phyloP scores from a whole-genome alignment of 1,140 invertebrate species.

The Zaprionus africanus region DNA sequence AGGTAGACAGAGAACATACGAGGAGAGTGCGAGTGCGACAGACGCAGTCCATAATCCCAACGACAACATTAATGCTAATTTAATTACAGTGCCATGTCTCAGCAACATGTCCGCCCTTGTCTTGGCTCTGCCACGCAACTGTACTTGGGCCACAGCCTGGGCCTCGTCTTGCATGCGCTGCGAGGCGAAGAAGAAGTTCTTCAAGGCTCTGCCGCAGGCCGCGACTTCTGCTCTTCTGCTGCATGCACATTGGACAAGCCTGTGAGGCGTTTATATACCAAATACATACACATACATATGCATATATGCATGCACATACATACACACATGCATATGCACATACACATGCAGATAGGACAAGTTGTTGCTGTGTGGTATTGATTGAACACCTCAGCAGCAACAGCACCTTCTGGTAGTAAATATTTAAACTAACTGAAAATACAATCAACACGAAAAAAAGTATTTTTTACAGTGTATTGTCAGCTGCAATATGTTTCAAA shows the following conservation, averaged over 20 bases:
- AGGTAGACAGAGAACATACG: background rate
- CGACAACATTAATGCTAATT: conserved; percentile 69
- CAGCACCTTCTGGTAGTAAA: too few relatives aligned
- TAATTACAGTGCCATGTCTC: conserved; percentile 69
- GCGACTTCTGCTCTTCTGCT: background rate
- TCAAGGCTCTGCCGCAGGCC: conserved; percentile 19
- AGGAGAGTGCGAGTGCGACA: conserved; percentile 36
- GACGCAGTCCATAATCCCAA: conserved; percentile 48
- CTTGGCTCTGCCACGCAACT: conserved; percentile 5
- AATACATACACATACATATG: too few relatives aligned
- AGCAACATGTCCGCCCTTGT: conserved; percentile 26
- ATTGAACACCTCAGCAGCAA: too few relatives aligned
- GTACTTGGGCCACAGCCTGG: conserved; percentile 21
- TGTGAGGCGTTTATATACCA: background rate
- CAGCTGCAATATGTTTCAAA: too few relatives aligned
- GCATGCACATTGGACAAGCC: conserved; percentile 10
- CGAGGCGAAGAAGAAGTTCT: conserved; percentile 18
- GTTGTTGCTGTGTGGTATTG: too few relatives aligned
- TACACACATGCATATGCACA: too few relatives aligned
- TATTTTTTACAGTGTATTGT: too few relatives aligned
- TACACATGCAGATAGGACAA: too few relatives aligned
- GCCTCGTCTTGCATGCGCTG: conserved; percentile 29
- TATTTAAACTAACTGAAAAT: too few relatives aligned
- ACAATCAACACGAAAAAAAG: too few relatives aligned
- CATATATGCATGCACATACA: too few relatives aligned